Evolutionary conservation across 2,888 invertebrate species (phyloP), one percentile per base, ranked within the genome.

Genomic region (Lumbricus terrestris): DNA sequence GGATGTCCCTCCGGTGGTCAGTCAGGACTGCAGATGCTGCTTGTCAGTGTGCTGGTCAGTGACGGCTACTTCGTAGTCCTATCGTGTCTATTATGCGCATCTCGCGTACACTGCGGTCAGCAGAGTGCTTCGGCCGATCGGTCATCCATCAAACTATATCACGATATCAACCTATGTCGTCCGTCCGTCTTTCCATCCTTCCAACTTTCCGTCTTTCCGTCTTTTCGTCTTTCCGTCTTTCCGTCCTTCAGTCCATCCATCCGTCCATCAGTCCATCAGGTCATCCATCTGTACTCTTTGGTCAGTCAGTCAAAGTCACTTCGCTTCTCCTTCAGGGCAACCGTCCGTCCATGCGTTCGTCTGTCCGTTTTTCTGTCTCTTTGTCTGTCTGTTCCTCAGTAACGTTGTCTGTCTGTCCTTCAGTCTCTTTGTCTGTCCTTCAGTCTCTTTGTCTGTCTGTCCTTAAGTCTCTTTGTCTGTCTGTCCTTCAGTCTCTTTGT

Each of bases 31-130:
- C n/a, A n/a, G n/a, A n/a, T n/a, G n/a, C n/a, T n/a, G n/a, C n/a
- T n/a, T n/a, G n/a, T n/a, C n/a, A n/a, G n/a, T n/a, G n/a, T 40
- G 40, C 40, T 69, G 69, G 69, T 69, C 69, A 69, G 69, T 69
- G n/a, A n/a, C n/a, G 69, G 69, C 69, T 69, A 69, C 69, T 69
- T 69, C 69, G 69, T 69, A 69, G 69, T 69, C 69, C 69, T 69
- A 16, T 69, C 69, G 69, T 69, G n/a, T n/a, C 69, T n/a, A 69
- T n/a, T n/a, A 69, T 69, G 69, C 16, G 11, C n/a, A 69, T 69
- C n/a, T n/a, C 69, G 69, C n/a, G 11, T 1, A 69, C 69, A 69
- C 69, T 69, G n/a, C n/a, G 69, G 69, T 69, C 69, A 69, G n/a
- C n/a, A 4, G n/a, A 69, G n/a, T 69, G 69, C 69, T 69, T n/a